Conservation (phyloP, 1,140 invertebrate genomes). For the Pygmarrhopalites habei region DNA sequence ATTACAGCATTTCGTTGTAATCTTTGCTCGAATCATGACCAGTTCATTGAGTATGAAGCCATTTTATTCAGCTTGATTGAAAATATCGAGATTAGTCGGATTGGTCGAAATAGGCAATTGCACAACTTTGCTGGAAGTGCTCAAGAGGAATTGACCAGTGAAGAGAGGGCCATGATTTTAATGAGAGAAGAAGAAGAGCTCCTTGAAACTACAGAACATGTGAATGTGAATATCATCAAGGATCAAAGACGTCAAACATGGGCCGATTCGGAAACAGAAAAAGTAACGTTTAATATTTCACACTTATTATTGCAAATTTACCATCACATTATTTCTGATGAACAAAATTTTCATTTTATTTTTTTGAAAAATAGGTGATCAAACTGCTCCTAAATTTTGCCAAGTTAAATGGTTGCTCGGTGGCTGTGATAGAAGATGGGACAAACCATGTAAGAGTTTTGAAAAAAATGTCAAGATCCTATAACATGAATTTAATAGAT, state of each 20-base stretch:
- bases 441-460: slow-evolving; percentile 51
- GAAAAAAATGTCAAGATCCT: too few species aligned
- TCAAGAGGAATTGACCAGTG: slow-evolving; percentile 16
- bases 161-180: slow-evolving; percentile 20
- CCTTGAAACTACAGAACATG: slow-evolving; percentile 42
- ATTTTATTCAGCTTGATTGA: slow-evolving; percentile 48
- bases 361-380: too few species aligned
- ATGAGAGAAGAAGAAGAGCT: slow-evolving; percentile 34
- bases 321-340: too few species aligned
- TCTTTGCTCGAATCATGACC: slow-evolving; percentile 49
- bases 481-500: too few species aligned
- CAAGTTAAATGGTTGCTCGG: slow-evolving; percentile 30
- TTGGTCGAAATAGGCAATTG: slow-evolving; percentile 30
- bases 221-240: slow-evolving; percentile 40
- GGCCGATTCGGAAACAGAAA: slow-evolving; percentile 53
- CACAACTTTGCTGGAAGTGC: slow-evolving; percentile 21
- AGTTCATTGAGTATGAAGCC: slow-evolving; percentile 52
- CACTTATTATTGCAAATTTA: too few species aligned
- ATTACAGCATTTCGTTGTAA: slow-evolving; percentile 43
- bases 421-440: slow-evolving; percentile 45
- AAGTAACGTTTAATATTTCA: too few species aligned
- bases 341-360: too few species aligned
- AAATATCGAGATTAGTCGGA: slow-evolving; percentile 38
- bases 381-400: slow-evolving; percentile 46
- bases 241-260: slow-evolving; percentile 47